A percentile compares a stretch with the other conserved stretches of the same genome.
These are phyloP conservation scores for Augochlorella aurata DNA, from an alignment of 2,888 invertebrate genomes.

Conservation along the genomic window DNA sequence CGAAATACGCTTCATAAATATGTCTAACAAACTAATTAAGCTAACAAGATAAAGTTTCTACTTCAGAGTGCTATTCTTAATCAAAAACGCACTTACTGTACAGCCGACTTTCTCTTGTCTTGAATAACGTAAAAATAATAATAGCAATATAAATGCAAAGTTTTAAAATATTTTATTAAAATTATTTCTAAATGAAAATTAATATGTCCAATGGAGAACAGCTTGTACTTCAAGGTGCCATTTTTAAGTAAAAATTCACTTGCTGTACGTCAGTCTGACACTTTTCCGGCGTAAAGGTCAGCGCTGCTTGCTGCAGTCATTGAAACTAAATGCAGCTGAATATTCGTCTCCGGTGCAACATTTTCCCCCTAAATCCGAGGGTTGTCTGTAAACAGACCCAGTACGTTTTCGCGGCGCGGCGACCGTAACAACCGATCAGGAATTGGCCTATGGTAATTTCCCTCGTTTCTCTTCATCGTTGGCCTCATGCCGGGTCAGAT, in stretches of 20 bases:
- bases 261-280: not conserved
- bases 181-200: not conserved
- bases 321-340: not conserved
- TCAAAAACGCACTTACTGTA: too few species aligned
- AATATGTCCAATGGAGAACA: not conserved
- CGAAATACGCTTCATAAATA: too few species aligned
- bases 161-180: too few species aligned
- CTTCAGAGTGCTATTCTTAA: too few species aligned
- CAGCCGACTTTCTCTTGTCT: too few species aligned
- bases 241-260: not conserved
- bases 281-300: not conserved
- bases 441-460: conserved; percentile 59
- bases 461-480: conserved; percentile 53
- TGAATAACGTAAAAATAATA: too few species aligned
- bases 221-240: not conserved
- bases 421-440: conserved; percentile 46
- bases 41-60: too few species aligned
- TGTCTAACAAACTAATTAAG: too few species aligned
- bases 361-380: not conserved
- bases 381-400: not conserved
- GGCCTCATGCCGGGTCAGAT: conserved; percentile 35
- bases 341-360: not conserved
- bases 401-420: conserved; percentile 16
- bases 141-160: too few species aligned
- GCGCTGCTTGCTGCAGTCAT: not conserved